phyloP scores from a whole-genome alignment of 1,140 invertebrate genomes.

The Drepana arcuata region DNA sequence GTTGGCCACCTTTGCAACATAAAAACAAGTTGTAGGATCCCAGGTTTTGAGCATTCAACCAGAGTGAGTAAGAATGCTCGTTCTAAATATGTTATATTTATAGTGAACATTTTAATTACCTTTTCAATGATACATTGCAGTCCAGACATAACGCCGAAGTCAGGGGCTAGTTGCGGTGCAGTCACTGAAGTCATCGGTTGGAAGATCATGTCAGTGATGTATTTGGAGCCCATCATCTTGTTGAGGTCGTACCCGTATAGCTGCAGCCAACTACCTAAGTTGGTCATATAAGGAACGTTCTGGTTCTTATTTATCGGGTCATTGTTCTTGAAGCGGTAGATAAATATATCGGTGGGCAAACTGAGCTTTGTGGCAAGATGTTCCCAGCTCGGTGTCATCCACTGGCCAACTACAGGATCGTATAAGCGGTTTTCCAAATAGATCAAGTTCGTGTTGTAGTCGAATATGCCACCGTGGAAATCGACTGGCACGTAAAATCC shows the following conservation, averaged over 20 bases:
- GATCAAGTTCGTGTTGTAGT: conserved; percentile 87
- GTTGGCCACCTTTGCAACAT: no score
- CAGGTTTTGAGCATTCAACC: no score
- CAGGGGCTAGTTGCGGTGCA: conserved; percentile 83
- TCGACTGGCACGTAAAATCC: conserved; percentile 93
- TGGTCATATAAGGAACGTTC: conserved; percentile 86
- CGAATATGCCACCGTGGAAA: conserved; percentile 92
- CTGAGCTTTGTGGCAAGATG: conserved; percentile 85
- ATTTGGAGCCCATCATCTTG: conserved; percentile 87
- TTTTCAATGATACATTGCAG: conserved; percentile 89
- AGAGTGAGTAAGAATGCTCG: no score
- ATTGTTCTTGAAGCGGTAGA: conserved; percentile 93
- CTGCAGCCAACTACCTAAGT: conserved; percentile 86
- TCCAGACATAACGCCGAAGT: conserved; percentile 90
- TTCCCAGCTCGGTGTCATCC: conserved; percentile 95
- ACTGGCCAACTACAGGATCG: conserved; percentile 93
- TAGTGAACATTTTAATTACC: no score
- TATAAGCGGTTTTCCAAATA: conserved; percentile 90
- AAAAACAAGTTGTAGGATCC: no score
- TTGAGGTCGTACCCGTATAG: conserved; percentile 90
- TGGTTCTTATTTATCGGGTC: conserved; percentile 90
- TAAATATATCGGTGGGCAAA: conserved; percentile 90
- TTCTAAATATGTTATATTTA: conserved; percentile 4
- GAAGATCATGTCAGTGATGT: conserved; percentile 83
- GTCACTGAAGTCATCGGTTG: conserved; percentile 82